A percentile compares a stretch with the other conserved stretches of the same genome.
phyloP scores from a whole-genome alignment of 2,888 invertebrate species.

The Celastrina argiolus region DNA sequence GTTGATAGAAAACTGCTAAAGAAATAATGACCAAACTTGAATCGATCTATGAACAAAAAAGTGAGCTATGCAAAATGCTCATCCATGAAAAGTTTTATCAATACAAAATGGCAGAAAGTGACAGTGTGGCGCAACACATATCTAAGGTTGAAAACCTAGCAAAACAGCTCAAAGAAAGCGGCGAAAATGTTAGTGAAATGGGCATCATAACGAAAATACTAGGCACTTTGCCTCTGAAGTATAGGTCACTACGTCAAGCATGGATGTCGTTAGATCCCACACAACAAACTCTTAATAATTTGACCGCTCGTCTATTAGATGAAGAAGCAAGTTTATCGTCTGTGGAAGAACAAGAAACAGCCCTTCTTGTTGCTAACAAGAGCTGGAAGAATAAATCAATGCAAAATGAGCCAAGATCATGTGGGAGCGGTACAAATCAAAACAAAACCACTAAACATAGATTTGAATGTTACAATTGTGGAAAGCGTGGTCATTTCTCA shows the following conservation, averaged over 20 bases:
- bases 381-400: background rate
- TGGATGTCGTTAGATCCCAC: conserved; percentile 33
- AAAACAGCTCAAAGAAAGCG: conserved; percentile 36
- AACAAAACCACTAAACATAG: background rate
- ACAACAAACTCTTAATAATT: conserved; percentile 32
- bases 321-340: background rate
- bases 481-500: conserved; percentile 1
- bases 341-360: conserved; percentile 1
- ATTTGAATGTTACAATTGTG: conserved; percentile 11
- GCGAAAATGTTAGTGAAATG: conserved; percentile 35
- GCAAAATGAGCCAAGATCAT: background rate
- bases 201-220: conserved; percentile 37
- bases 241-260: conserved; percentile 32
- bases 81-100: background rate
- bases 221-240: conserved; percentile 32
- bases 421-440: background rate
- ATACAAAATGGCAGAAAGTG: background rate
- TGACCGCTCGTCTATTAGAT: conserved; percentile 26
- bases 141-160: conserved; percentile 30
- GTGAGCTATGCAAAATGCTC: background rate
- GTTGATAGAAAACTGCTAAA: conserved; percentile 5
- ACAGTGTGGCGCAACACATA: background rate
- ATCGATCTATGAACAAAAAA: conserved; percentile 1
- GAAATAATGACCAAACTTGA: conserved; percentile 13
- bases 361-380: background rate